Evolutionary conservation across 2,888 invertebrate species (phyloP).

Genomic region (Stomorhina lunata): DNA sequence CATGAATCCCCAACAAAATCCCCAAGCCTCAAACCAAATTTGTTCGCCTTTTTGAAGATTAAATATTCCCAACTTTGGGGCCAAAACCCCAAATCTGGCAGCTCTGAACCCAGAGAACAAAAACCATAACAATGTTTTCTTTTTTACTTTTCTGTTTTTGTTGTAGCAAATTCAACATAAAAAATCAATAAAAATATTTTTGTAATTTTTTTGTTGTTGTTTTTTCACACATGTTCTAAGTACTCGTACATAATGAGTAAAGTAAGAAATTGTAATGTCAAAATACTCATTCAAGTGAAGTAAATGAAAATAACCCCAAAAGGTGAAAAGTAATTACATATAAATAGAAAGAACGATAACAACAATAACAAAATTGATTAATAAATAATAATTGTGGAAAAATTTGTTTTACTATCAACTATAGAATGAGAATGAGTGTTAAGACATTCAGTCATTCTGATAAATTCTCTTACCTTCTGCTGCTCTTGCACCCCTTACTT

Average conservation of each 20-base stretch:
- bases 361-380: neutral
- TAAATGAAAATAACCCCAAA: conserved; percentile 1
- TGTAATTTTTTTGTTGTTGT: conserved; percentile 19
- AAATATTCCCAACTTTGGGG: too few species aligned
- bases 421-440: neutral
- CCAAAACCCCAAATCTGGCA: too few species aligned
- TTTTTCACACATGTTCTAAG: conserved; percentile 7
- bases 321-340: conserved; percentile 1
- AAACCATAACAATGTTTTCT: too few species aligned
- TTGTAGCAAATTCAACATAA: conserved; percentile 46
- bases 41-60: too few species aligned
- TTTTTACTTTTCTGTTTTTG: too few species aligned
- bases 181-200: conserved; percentile 57
- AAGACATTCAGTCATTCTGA: neutral
- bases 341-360: neutral
- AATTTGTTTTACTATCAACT: neutral
- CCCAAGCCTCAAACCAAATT: too few species aligned
- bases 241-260: conserved; percentile 30
- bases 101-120: too few species aligned
- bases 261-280: neutral
- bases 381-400: neutral
- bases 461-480: conserved; percentile 24
- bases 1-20: too few species aligned
- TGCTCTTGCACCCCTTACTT: too few species aligned
- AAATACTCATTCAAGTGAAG: neutral